A percentile compares a stretch with the other conserved stretches of the same genome.
Evolutionary conservation across 2,797 vertebrate species (phyloP).

Genomic region (Chromis chromis): DNA sequence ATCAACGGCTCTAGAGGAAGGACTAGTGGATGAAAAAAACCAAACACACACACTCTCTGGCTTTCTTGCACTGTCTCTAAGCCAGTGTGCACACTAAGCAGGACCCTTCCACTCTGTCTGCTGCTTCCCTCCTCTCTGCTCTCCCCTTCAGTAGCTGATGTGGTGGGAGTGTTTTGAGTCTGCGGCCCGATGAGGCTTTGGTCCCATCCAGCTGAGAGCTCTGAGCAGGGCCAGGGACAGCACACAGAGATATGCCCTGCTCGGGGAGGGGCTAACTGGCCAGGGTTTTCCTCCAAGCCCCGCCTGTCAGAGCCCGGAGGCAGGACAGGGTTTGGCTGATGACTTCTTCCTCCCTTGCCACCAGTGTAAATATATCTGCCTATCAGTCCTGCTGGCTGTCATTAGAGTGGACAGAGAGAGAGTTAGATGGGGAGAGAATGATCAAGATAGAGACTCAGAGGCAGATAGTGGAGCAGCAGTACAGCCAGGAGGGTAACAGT

Average conservation of each 20-base stretch:
- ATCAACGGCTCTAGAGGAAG: slow-evolving; percentile 53
- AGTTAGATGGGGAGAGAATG: slow-evolving; percentile 18
- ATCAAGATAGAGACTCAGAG: slow-evolving; percentile 49
- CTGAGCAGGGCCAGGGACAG: slow-evolving; percentile 72
- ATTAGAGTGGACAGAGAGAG: slow-evolving; percentile 55
- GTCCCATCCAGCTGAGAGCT: slow-evolving; percentile 89
- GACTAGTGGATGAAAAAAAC: slow-evolving; percentile 1
- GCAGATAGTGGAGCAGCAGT: slow-evolving; percentile 51
- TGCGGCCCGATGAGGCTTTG: slow-evolving; percentile 83
- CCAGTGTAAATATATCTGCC: slow-evolving; percentile 80
- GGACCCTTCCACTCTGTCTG: slow-evolving; percentile 35
- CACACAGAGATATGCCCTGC: slow-evolving; percentile 76
- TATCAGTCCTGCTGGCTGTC: slow-evolving; percentile 72
- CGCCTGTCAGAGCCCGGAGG: slow-evolving; percentile 68
- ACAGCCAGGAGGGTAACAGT: slow-evolving; percentile 44
- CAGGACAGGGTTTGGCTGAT: slow-evolving; percentile 85
- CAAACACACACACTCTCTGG: slow-evolving; percentile 21
- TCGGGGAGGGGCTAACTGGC: slow-evolving; percentile 79
- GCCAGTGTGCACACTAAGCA: slow-evolving; percentile 41
- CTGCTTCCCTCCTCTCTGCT: slow-evolving; percentile 42
- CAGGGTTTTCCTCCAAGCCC: slow-evolving; percentile 82
- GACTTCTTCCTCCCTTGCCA: slow-evolving; percentile 81
- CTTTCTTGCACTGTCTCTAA: slow-evolving; percentile 40
- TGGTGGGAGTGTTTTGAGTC: slow-evolving; percentile 61
- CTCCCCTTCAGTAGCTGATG: slow-evolving; percentile 50